Percentiles rank a stretch among this genome's conserved stretches.
These are phyloP conservation scores for Apomyelois bistriatella DNA, from an alignment of 2,888 invertebrate genomes.

Conservation along the genomic window DNA sequence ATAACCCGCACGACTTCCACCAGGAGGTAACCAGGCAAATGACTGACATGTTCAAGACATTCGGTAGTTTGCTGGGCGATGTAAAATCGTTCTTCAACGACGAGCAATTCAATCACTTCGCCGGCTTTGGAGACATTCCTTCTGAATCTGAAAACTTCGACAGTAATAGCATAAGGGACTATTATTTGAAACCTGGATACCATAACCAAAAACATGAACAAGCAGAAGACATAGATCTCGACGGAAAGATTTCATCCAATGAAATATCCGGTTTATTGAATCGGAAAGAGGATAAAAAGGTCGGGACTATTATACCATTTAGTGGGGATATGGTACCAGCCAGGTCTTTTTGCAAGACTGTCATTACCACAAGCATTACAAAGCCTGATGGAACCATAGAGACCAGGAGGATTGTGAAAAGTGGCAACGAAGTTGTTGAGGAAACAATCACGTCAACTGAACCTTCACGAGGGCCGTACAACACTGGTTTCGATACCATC, in stretches of 20 bases:
- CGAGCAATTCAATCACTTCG: slow-evolving; percentile 33
- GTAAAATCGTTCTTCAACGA: slow-evolving; percentile 52
- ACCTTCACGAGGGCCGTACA: slow-evolving; percentile 35
- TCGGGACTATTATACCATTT: slow-evolving; percentile 36
- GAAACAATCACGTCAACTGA: slow-evolving; percentile 49
- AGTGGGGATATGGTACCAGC: slow-evolving; percentile 53
- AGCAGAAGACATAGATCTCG: slow-evolving; percentile 56
- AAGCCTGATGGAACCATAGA: slow-evolving; percentile 67
- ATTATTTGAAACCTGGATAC: slow-evolving; percentile 69
- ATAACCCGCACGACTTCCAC: slow-evolving; percentile 45
- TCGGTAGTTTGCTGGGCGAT: slow-evolving; percentile 60
- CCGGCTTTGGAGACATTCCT: slow-evolving; percentile 26
- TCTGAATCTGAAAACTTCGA: slow-evolving; percentile 37
- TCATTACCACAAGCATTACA: slow-evolving; percentile 66
- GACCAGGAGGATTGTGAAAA: slow-evolving; percentile 63
- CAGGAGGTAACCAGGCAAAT: slow-evolving; percentile 56
- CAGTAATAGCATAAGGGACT: slow-evolving; percentile 55
- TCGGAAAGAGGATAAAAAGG: slow-evolving; percentile 40
- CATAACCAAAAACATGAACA: slow-evolving; percentile 40
- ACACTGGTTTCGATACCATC: slow-evolving; percentile 42
- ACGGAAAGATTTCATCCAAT: slow-evolving; percentile 65
- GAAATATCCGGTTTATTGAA: slow-evolving; percentile 66
- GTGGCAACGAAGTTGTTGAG: slow-evolving; percentile 62
- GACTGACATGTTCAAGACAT: slow-evolving; percentile 59
- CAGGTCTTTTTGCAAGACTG: slow-evolving; percentile 60